Evolutionary conservation across 2,888 invertebrate species (phyloP).

Genomic region (Cactoblastis cactorum): DNA sequence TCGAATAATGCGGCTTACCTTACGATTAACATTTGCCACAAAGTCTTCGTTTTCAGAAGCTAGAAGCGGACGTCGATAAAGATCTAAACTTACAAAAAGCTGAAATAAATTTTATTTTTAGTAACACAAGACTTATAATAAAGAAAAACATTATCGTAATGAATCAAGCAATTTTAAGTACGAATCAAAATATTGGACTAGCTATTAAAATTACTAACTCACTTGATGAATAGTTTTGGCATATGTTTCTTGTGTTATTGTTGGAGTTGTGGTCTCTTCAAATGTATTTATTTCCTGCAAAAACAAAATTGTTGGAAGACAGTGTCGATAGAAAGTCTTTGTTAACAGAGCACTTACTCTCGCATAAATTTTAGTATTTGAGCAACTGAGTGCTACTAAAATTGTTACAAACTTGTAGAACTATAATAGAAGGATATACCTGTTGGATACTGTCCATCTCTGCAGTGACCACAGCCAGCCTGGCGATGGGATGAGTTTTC

Average conservation of each 20-base stretch:
- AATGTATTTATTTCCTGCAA: conserved; percentile 60
- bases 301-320: too few relatives aligned
- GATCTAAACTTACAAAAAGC: conserved; percentile 65
- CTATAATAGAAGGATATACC: conserved; percentile 41
- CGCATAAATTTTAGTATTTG: not conserved
- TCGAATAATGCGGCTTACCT: too few relatives aligned
- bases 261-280: conserved; percentile 42
- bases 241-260: conserved; percentile 41
- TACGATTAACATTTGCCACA: conserved; percentile 77
- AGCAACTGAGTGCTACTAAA: too few relatives aligned
- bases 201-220: conserved; percentile 14
- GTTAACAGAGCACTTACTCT: too few relatives aligned
- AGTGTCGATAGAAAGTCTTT: too few relatives aligned
- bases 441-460: conserved; percentile 60
- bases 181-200: not conserved
- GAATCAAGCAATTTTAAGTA: too few relatives aligned
- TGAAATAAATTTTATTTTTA: conserved; percentile 49
- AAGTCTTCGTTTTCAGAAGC: conserved; percentile 79
- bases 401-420: too few relatives aligned
- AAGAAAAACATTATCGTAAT: too few relatives aligned
- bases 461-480: conserved; percentile 56
- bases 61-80: conserved; percentile 67
- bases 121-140: too few relatives aligned
- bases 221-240: conserved; percentile 71
- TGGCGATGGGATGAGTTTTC: conserved; percentile 48